Conservation (phyloP, 2,888 invertebrate species). For the Rhagium mordax region DNA sequence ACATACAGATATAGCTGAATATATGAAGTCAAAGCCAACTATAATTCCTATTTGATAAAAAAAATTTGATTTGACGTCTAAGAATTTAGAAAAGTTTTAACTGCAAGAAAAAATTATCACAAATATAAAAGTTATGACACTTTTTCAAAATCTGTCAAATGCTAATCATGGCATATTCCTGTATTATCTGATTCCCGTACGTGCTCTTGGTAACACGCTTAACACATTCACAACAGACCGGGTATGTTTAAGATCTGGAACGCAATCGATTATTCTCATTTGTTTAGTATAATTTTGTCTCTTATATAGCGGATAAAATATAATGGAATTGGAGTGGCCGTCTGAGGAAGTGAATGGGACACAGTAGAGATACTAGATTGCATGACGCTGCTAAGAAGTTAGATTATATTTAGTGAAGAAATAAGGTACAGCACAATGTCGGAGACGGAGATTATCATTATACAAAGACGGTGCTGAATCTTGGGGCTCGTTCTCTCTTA, state of each 20-base stretch:
- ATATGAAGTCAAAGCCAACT: too few species aligned
- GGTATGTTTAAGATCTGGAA: constrained; percentile 21
- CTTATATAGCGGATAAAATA: background rate
- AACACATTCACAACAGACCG: background rate
- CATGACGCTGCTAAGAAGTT: constrained; percentile 53
- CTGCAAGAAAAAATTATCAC: too few species aligned
- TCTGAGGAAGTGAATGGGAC: constrained; percentile 27
- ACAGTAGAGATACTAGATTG: constrained; percentile 24
- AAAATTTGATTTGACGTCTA: too few species aligned
- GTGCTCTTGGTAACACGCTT: too few species aligned
- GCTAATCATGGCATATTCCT: too few species aligned
- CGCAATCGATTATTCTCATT: constrained; percentile 36
- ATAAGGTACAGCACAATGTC: constrained; percentile 48
- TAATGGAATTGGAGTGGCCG: constrained; percentile 32
- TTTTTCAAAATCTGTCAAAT: too few species aligned
- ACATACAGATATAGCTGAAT: too few species aligned
- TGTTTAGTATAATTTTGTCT: constrained; percentile 39
- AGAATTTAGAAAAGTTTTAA: too few species aligned
- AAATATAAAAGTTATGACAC: too few species aligned
- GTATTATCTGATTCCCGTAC: too few species aligned
- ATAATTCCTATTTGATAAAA: too few species aligned
- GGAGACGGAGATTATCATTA: constrained; percentile 59
- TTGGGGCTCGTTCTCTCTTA: constrained; percentile 41
- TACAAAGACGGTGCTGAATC: constrained; percentile 52
- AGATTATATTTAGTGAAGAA: constrained; percentile 60